phyloP scores from a whole-genome alignment of 2,888 invertebrate species.

The Blera fallax region DNA sequence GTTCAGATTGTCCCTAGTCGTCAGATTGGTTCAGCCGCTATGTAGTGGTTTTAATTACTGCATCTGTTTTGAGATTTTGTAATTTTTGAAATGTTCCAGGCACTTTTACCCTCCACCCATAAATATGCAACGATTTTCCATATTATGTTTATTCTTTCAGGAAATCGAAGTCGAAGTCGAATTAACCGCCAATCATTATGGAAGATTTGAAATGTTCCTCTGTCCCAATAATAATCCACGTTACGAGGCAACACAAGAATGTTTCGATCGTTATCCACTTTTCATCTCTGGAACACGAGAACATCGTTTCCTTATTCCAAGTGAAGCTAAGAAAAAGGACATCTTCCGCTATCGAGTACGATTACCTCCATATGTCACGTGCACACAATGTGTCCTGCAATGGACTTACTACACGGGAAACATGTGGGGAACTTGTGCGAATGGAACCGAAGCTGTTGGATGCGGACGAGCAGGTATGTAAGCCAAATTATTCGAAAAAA shows the following conservation, averaged over 20 bases:
- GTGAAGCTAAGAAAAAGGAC: slow-evolving; percentile 87
- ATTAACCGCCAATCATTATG: slow-evolving; percentile 94
- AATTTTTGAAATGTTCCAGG: no score
- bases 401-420: slow-evolving; percentile 96
- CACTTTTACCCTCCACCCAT: no score
- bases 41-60: no score
- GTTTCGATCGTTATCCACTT: slow-evolving; percentile 91
- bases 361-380: slow-evolving; percentile 91
- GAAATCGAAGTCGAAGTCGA: slow-evolving; percentile 93
- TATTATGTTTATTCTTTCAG: slow-evolving; percentile 79
- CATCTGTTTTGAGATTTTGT: no score
- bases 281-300: slow-evolving; percentile 88
- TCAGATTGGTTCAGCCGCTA: no score
- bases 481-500: neutral
- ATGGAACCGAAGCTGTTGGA: slow-evolving; percentile 93
- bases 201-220: slow-evolving; percentile 91
- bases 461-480: slow-evolving; percentile 89
- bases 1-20: no score
- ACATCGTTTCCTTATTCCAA: slow-evolving; percentile 87
- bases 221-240: slow-evolving; percentile 93
- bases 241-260: slow-evolving; percentile 90
- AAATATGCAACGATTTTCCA: neutral
- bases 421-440: slow-evolving; percentile 94
- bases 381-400: slow-evolving; percentile 94
- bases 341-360: slow-evolving; percentile 88